Percentiles rank a stretch among this genome's conserved stretches.
Evolutionary conservation across 1,140 invertebrate genomes (phyloP).

Genomic region (Caenorhabditis tropicalis): DNA sequence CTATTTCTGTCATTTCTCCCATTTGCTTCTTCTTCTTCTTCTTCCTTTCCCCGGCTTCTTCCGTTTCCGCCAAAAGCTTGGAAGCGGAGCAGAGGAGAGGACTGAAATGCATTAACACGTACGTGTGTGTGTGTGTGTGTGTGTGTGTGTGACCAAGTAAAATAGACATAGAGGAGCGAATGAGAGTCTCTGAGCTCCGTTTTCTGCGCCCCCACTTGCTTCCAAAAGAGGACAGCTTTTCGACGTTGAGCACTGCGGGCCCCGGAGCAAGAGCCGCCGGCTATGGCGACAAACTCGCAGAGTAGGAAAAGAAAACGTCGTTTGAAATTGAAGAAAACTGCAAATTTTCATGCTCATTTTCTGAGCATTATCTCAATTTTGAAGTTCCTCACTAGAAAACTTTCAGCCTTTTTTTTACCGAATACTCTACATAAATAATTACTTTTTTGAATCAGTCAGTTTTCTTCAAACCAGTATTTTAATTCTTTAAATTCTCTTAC

Average conservation of each 20-base stretch:
- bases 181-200: background rate
- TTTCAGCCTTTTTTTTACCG: no score
- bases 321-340: background rate
- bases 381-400: no score
- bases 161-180: constrained; percentile 11
- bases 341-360: background rate
- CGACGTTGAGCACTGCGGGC: background rate
- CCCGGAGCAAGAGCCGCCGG: background rate
- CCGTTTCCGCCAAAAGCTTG: constrained; percentile 39
- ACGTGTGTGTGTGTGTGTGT: constrained; percentile 35
- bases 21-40: background rate
- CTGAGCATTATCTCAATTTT: background rate
- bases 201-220: background rate
- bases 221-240: constrained; percentile 41
- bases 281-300: background rate
- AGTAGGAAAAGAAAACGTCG: background rate
- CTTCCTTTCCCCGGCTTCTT: constrained; percentile 4
- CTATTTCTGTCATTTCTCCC: background rate
- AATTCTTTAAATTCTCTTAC: no score
- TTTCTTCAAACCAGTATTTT: no score
- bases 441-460: background rate
- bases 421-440: no score
- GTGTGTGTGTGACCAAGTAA: constrained; percentile 20
- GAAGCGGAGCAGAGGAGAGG: background rate
- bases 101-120: constrained; percentile 45